Percentiles rank a stretch among this genome's conserved stretches.
These are phyloP conservation scores for Bradypus variegatus DNA, from an alignment of 2,797 vertebrate species.

Conservation along the genomic window DNA sequence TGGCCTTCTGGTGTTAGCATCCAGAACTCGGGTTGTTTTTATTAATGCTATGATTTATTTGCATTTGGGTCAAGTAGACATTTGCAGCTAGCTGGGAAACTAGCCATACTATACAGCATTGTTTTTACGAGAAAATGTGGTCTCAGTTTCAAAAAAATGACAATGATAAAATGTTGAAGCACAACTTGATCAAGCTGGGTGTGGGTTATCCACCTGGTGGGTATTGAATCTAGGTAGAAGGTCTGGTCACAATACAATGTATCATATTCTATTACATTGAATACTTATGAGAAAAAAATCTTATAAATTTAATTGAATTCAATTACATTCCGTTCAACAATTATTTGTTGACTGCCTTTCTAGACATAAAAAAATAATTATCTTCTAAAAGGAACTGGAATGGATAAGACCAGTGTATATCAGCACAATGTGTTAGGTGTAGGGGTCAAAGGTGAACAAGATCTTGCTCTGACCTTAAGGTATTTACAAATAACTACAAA, in stretches of 20 bases:
- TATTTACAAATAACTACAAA: not conserved
- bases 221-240: not conserved
- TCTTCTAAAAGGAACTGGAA: not conserved
- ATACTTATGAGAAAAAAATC: not conserved
- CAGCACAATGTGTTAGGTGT: not conserved
- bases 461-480: not conserved
- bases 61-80: not conserved
- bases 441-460: not conserved
- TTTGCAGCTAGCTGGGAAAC: not conserved
- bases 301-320: not conserved
- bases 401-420: not conserved
- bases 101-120: not conserved
- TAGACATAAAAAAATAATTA: not conserved
- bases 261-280: not conserved
- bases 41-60: not conserved
- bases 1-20: not conserved
- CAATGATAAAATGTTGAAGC: constrained; percentile 22
- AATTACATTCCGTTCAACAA: not conserved
- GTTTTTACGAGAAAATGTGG: not conserved
- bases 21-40: not conserved
- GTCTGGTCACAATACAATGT: not conserved
- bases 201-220: not conserved
- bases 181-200: not conserved
- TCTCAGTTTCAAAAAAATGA: constrained; percentile 31
- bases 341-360: not conserved